phyloP scores from a whole-genome alignment of 2,113 vertebrate genomes.

The Onychostruthus taczanowskii region DNA sequence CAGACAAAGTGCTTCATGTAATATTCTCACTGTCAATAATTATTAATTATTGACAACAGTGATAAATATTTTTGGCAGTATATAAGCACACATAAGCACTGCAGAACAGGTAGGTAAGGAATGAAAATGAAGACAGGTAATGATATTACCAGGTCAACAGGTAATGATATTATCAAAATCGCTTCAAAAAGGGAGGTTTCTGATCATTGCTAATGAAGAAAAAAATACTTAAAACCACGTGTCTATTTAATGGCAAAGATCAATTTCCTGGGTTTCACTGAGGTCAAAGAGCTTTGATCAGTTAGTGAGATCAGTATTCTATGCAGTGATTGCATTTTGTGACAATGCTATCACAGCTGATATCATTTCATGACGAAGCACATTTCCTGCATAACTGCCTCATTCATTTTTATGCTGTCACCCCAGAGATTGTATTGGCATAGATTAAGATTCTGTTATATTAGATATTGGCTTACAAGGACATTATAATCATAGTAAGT shows the following conservation, averaged over 20 bases:
- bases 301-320: background rate
- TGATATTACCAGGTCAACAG: background rate
- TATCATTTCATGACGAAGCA: constrained; percentile 28
- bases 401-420: background rate
- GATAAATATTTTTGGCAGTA: background rate
- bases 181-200: background rate
- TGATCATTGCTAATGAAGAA: background rate
- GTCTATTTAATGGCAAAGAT: background rate
- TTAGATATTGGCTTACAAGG: background rate
- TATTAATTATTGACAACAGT: constrained; percentile 10
- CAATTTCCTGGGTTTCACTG: background rate
- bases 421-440: background rate
- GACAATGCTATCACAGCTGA: background rate
- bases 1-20: constrained; percentile 1
- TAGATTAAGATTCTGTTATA: background rate
- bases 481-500: background rate
- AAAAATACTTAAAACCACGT: background rate
- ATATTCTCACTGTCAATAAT: constrained; percentile 5
- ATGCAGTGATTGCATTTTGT: constrained; percentile 1
- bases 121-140: background rate
- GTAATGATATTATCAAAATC: background rate
- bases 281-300: background rate
- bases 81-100: background rate
- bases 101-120: constrained; percentile 10
- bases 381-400: constrained; percentile 28